Conservation (phyloP, 2,113 vertebrate species). For the Tychaedon coryphoeus region DNA sequence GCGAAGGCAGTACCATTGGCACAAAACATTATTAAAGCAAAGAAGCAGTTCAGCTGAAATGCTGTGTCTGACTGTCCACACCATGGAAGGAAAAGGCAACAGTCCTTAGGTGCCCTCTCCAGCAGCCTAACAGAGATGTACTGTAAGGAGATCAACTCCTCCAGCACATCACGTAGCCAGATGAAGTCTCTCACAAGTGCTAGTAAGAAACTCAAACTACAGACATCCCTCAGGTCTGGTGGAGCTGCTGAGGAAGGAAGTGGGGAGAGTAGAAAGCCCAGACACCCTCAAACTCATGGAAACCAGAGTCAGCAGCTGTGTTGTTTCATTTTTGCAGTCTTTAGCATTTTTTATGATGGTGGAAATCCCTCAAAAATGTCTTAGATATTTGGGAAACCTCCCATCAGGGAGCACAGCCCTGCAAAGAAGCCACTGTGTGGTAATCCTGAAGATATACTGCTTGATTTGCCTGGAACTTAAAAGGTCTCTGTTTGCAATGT, state of each 20-base stretch:
- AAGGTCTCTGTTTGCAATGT: not conserved
- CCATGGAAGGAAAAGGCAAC: not conserved
- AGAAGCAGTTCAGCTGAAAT: not conserved
- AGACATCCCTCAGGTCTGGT: not conserved
- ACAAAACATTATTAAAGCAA: not conserved
- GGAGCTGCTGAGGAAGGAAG: not conserved
- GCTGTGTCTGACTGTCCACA: not conserved
- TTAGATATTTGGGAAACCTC: slow-evolving; percentile 9
- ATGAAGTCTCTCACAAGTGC: not conserved
- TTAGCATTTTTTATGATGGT: not conserved
- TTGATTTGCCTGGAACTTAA: not conserved
- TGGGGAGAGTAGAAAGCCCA: not conserved
- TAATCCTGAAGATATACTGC: slow-evolving; percentile 12
- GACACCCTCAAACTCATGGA: not conserved
- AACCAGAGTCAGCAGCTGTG: not conserved
- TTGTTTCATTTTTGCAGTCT: not conserved
- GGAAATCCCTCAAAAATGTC: slow-evolving; percentile 10
- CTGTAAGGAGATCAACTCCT: not conserved
- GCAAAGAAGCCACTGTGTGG: not conserved
- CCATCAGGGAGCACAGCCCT: not conserved
- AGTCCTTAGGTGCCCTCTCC: not conserved
- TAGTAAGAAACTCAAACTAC: not conserved
- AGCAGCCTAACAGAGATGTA: not conserved
- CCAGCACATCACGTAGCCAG: not conserved
- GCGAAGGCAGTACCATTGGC: not conserved